A percentile compares a stretch with the other conserved stretches of the same genome.
These are phyloP conservation scores for Drosophila greeni DNA, from an alignment of 2,888 invertebrate species.

Conservation along the genomic window DNA sequence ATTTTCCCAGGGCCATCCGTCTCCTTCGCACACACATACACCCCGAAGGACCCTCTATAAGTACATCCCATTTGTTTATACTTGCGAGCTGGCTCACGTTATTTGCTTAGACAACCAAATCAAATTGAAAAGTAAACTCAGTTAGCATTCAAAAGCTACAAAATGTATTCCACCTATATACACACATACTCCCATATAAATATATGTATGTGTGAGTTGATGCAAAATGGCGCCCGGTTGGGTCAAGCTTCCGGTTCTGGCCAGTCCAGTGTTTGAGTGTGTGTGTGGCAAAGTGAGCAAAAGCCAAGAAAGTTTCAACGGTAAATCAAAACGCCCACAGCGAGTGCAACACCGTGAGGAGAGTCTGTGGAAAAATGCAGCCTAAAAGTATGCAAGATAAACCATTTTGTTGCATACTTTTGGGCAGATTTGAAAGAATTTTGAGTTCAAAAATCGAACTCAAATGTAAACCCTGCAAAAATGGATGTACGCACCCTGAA, in stretches of 20 bases:
- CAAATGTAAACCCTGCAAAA: no score
- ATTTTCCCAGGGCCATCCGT: neutral
- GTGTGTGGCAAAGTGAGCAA: slow-evolving; percentile 22
- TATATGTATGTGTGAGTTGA: neutral
- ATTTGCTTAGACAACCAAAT: slow-evolving; percentile 67
- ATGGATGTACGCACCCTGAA: neutral
- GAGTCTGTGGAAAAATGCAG: neutral
- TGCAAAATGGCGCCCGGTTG: slow-evolving; percentile 34
- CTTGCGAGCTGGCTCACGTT: slow-evolving; percentile 50
- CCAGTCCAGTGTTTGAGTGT: neutral
- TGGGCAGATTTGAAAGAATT: no score
- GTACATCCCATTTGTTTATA: slow-evolving; percentile 63
- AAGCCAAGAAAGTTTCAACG: neutral
- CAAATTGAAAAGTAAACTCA: slow-evolving; percentile 69
- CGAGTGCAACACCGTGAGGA: neutral
- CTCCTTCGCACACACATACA: neutral
- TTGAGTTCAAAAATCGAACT: no score
- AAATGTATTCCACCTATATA: slow-evolving; percentile 36
- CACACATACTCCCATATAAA: neutral
- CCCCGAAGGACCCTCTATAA: slow-evolving; percentile 33
- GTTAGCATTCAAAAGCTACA: slow-evolving; percentile 51
- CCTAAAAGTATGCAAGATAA: neutral
- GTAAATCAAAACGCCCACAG: slow-evolving; percentile 8
- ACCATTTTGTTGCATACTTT: neutral
- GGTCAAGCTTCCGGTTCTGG: slow-evolving; percentile 24